These are phyloP conservation scores for Acanthisitta chloris DNA, from an alignment of 2,113 vertebrate species.

Conservation along the genomic window DNA sequence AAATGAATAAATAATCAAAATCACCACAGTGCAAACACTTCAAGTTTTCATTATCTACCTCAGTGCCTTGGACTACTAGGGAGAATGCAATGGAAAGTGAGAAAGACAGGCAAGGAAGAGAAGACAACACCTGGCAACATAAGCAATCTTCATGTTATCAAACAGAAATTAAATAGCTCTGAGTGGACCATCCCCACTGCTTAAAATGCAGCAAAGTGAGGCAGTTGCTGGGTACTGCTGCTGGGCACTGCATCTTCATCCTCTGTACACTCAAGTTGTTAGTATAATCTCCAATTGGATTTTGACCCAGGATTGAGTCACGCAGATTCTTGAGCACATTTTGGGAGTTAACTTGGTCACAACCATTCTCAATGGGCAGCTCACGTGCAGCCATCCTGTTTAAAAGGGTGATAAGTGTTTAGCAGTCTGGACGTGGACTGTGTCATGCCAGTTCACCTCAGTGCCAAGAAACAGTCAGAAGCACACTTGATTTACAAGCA, in stretches of 20 bases:
- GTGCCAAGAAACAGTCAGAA: background rate
- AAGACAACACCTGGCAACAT: background rate
- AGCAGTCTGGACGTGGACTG: background rate
- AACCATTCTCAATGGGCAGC: background rate
- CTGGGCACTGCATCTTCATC: background rate
- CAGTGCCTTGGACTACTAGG: background rate
- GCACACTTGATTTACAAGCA: background rate
- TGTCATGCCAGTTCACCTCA: background rate
- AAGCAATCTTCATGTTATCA: background rate
- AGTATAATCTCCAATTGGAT: background rate
- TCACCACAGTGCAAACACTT: background rate
- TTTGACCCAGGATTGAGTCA: background rate
- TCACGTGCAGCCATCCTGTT: background rate
- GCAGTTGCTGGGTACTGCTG: background rate
- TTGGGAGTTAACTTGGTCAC: background rate
- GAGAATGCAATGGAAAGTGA: background rate
- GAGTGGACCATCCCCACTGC: background rate
- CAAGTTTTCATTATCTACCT: background rate
- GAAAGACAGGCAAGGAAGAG: background rate
- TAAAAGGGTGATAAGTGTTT: background rate
- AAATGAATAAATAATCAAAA: background rate
- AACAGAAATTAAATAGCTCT: background rate
- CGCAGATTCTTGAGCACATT: background rate
- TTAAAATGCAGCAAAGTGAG: background rate
- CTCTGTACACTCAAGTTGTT: background rate